phyloP scores from a whole-genome alignment of 2,888 invertebrate species.

The Neria commutata region DNA sequence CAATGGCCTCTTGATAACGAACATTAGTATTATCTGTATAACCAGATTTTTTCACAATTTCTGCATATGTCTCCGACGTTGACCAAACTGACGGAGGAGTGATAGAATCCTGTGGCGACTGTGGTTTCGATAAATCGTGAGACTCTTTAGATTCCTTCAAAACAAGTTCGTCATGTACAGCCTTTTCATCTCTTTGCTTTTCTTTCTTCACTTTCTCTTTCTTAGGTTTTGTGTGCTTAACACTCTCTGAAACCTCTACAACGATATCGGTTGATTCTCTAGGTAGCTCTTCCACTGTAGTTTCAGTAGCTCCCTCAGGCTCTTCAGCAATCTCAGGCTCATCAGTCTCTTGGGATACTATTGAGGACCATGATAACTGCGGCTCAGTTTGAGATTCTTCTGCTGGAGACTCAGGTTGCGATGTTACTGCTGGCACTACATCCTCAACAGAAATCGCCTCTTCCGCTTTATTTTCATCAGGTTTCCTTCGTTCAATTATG shows the following conservation, averaged over 20 bases:
- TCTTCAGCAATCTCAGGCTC: constrained; percentile 14
- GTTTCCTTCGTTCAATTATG: constrained; percentile 15
- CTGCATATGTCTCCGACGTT: constrained; percentile 56
- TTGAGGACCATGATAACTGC: constrained; percentile 38
- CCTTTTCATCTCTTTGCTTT: not conserved
- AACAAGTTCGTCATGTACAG: not conserved
- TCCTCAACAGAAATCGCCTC: not conserved
- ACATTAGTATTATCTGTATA: constrained; percentile 40
- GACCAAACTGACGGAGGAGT: constrained; percentile 46
- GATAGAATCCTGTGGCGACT: not conserved
- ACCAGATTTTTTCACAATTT: constrained; percentile 55
- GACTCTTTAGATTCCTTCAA: not conserved
- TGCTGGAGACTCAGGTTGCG: not conserved
- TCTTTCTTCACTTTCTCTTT: constrained; percentile 19
- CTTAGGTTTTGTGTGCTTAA: constrained; percentile 11
- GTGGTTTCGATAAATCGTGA: not conserved
- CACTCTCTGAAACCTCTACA: too few species aligned
- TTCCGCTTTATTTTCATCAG: not conserved
- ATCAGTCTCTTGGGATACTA: constrained; percentile 21
- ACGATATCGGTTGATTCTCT: constrained; percentile 6
- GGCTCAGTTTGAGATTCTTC: constrained; percentile 6
- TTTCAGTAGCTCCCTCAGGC: not conserved
- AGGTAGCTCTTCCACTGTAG: not conserved
- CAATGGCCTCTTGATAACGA: constrained; percentile 33
- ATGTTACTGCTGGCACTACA: not conserved